Conservation (phyloP, 2,113 vertebrate genomes). For the Leuciscus idus region DNA sequence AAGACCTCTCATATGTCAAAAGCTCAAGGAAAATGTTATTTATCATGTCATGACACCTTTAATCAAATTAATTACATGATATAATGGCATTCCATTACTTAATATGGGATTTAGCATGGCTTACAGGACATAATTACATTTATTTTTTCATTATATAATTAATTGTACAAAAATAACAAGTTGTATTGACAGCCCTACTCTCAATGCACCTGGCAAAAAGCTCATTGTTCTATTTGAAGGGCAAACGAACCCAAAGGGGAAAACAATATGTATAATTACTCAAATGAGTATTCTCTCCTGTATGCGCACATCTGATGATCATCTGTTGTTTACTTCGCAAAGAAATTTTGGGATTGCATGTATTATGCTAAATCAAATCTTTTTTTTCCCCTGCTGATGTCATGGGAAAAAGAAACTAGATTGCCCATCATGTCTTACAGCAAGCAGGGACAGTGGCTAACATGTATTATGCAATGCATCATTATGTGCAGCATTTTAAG, state of each 20-base stretch:
- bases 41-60: not conserved
- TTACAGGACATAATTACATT: not conserved
- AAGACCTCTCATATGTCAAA: no score
- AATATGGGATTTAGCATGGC: not conserved
- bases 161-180: slow-evolving; percentile 34
- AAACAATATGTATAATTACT: slow-evolving; percentile 62
- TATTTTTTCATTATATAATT: not conserved
- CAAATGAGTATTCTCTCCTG: slow-evolving; percentile 62
- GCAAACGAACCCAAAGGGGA: slow-evolving; percentile 59
- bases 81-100: not conserved
- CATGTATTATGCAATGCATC: slow-evolving; percentile 36
- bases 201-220: slow-evolving; percentile 7
- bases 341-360: slow-evolving; percentile 33
- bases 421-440: slow-evolving; percentile 25
- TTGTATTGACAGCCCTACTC: not conserved
- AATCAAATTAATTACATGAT: not conserved
- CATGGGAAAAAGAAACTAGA: slow-evolving; percentile 33
- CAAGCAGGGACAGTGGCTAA: not conserved
- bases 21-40: no score
- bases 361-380: not conserved
- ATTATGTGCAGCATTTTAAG: slow-evolving; percentile 36
- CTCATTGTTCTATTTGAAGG: slow-evolving; percentile 36
- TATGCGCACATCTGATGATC: slow-evolving; percentile 24
- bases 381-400: not conserved
- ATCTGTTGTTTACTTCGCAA: slow-evolving; percentile 6